These are phyloP conservation scores for Lissocephala sabroskyi DNA, from an alignment of 2,888 invertebrate species.

Conservation along the genomic window DNA sequence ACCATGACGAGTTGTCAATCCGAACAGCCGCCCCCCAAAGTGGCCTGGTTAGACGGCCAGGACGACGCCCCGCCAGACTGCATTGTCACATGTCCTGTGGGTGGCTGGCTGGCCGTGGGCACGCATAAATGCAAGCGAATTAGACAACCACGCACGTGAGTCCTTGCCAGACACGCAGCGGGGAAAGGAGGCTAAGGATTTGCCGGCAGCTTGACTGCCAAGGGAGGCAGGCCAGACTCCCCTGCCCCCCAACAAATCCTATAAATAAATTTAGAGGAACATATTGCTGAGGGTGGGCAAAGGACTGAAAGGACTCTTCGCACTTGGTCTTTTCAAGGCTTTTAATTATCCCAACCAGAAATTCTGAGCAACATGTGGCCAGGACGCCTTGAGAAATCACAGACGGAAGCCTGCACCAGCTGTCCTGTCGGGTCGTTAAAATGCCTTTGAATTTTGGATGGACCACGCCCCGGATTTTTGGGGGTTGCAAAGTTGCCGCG, in stretches of 20 bases:
- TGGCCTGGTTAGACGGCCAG: constrained; percentile 26
- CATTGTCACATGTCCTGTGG: constrained; percentile 15
- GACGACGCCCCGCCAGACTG: constrained; percentile 28
- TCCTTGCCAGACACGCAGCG: background rate
- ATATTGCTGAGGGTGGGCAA: constrained; percentile 39
- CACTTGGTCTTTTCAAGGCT: constrained; percentile 1
- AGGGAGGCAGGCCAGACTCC: background rate
- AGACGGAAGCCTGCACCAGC: constrained; percentile 33
- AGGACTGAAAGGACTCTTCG: constrained; percentile 1
- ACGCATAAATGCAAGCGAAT: constrained; percentile 67
- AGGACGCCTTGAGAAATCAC: background rate
- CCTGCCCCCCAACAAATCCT: constrained; percentile 20
- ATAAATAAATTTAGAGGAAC: constrained; percentile 50
- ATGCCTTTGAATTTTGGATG: constrained; percentile 53
- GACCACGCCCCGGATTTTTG: too few species aligned
- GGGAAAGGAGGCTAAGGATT: constrained; percentile 22
- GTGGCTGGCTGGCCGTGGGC: constrained; percentile 41
- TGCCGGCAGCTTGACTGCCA: constrained; percentile 4
- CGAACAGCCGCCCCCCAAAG: background rate
- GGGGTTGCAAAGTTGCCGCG: constrained; percentile 2
- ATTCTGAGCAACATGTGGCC: constrained; percentile 48
- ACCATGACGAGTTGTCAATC: constrained; percentile 48
- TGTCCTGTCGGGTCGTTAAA: constrained; percentile 33
- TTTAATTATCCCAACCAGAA: constrained; percentile 43
- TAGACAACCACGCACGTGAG: constrained; percentile 47